Evolutionary conservation across 2,888 invertebrate species (phyloP), one percentile per base, ranked within the genome.

Genomic region (Dascillus cervinus): DNA sequence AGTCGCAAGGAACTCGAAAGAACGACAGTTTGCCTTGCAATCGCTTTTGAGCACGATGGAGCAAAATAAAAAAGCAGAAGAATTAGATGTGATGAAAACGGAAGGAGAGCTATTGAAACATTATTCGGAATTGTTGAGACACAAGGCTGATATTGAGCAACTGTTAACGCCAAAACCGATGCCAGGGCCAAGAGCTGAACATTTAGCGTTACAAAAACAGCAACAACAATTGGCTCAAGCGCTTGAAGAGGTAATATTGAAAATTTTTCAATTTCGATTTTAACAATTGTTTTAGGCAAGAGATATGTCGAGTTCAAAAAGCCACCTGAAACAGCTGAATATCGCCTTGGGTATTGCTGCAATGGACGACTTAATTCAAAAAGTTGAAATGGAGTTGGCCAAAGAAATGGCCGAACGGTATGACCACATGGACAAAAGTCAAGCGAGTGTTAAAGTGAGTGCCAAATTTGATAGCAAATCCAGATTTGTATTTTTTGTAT

Each of bases 351-450:
- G 59, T 19, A 29, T 64, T 22, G 44, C 51, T 10, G 49, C 57
- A 4, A 52, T 61, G 34, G 56, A 64, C 29, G 47, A 50, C 20
- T 41, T 62, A 25, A 58, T 64, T 21, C 32, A 53, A 20, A 51
- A 52, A 44, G 50, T 62, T 9, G 56, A 62, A 41, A 23, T 43
- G 4, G 59, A 58, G 36, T 43, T 64, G 13, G 46, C 49, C 1
- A 42, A 43, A 27, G 46, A 53, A 29, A 39, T 45, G 21, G 48
- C 47, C 2, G 42, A 36, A 13, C 32, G 31, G 23, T 42, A 41
- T 27, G 26, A 32, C 14, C 29, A 40, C 28, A 11, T 29, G 14
- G 21, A 19, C n/a, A 37, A 13, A 23, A 29, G 21, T 11, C 38
- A 40, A 29, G 30, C 22, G 24, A 36, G 26, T 13, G 13, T 39